Base-by-base conservation (phyloP, 2,113 vertebrate genomes). In the Cynoglossus semilaevis region DNA sequence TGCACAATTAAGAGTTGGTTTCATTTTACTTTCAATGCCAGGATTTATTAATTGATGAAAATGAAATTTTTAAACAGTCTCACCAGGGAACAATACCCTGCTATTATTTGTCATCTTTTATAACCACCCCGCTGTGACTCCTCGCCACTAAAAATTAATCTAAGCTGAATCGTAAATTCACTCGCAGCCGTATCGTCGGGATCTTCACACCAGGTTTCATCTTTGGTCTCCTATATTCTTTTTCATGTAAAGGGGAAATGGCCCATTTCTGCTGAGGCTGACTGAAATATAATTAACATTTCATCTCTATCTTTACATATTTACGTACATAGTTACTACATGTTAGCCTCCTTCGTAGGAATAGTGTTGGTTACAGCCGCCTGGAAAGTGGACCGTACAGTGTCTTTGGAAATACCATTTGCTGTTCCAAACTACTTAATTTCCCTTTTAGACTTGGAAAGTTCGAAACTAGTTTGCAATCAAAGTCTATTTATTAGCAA, bases 281-380 rank as follows among this genome's bases (percentile, higher is more conserved):
- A 84, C 78, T 82, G 65, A 73, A 80, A 29, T 10, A 0, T 15
- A 70, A 70, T 78, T 77, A 79, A 82, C 82, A 74, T 53, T 53
- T 29, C 44, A 43, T 48, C 59, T 29, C 13, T 62, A 42, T 29
- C 22, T 29, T 29, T 29, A 4, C 6, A 29, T 29, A 29, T n/a
- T n/a, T 29, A 29, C 6, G 2, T 29, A 29, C 22, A 29, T 6
- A 29, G 22, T 29, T 29, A 4, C 22, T 29, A 66, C 49, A 51
- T 42, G 58, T 79, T 63, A 68, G 63, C 49, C 75, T 65, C 22
- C 22, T 2, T 29, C 22, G 2, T 6, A 29, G 22, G 3, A 6
- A 29, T 29, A 29, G 6, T 4, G 22, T 29, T 6, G 22, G 22
- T 29, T 29, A 29, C 22, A 29, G 22, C 2, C 22, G 22, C 22